Percentiles rank a stretch among this genome's conserved stretches.
Conservation (phyloP, 2,797 vertebrate genomes). For the Melanotaenia maccullochi region DNA sequence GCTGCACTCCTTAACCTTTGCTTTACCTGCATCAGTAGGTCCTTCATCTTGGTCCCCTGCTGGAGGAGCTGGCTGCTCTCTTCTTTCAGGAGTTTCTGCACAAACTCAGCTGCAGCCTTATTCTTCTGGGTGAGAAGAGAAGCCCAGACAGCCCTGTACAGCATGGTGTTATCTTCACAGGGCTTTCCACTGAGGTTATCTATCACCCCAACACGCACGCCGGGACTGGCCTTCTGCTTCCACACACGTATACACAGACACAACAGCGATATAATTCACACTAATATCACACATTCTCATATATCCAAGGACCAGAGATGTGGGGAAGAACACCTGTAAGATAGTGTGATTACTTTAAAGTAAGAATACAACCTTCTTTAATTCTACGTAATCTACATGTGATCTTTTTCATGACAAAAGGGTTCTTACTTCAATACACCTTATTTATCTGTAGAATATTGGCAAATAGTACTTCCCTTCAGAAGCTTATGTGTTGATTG, state of each 20-base stretch:
- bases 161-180: constrained; percentile 87
- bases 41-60: constrained; percentile 89
- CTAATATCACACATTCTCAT: constrained; percentile 45
- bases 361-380: constrained; percentile 26
- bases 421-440: neutral
- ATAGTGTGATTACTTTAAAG: constrained; percentile 34
- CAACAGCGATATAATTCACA: constrained; percentile 42
- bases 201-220: constrained; percentile 89
- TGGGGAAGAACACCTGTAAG: constrained; percentile 16
- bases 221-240: constrained; percentile 87
- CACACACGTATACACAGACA: constrained; percentile 22
- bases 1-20: constrained; percentile 22
- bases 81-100: constrained; percentile 88
- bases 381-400: neutral
- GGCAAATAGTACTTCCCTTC: neutral
- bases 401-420: neutral
- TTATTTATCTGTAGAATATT: neutral
- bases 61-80: constrained; percentile 87
- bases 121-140: constrained; percentile 92
- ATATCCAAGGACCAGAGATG: constrained; percentile 39
- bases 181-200: constrained; percentile 91
- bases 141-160: constrained; percentile 91
- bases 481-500: neutral
- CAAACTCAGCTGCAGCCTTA: constrained; percentile 85
- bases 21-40: constrained; percentile 86